Base-by-base conservation (phyloP, 2,797 vertebrate genomes). In the Coranthus polyacanthus region DNA sequence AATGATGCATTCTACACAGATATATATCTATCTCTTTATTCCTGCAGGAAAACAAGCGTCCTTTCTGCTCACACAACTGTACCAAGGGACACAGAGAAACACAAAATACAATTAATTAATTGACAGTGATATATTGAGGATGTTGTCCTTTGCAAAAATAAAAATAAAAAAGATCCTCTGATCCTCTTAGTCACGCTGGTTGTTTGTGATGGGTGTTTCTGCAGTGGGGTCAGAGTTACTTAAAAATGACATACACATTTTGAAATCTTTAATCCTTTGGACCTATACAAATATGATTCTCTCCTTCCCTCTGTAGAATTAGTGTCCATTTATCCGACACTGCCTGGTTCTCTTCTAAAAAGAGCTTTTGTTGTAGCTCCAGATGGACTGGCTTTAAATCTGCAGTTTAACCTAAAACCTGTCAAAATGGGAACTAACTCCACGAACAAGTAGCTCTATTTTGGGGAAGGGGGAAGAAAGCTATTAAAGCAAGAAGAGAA, bases 311-410 rank as follows among this genome's bases (percentile, higher is more conserved):
- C 43, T 39, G 10, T 37, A 69, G 53, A 65, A 56, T 13, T 64
- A 43, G 52, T 53, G 62, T 58, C 58, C 24, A 41, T 74, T 75
- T 53, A 72, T 61, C 32, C 21, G 46, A 52, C 26, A 26, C 20
- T 39, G 60, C 20, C 39, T 63, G 2, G 18, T 54, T 70, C 18
- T 24, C 46, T 42, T 72, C 32, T 66, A 60, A 79, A 79, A 82
- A 69, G 56, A 76, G 75, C 68, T 83, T 89, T 83, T 74, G 80
- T 62, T 85, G 68, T 34, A 2, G 55, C 74, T 83, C 84, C 79
- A 89, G 89, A 88, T 88, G 81, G 80, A 84, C 85, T 76, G 66
- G 61, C 78, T 89, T 80, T 89, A 89, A 91, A 89, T 85, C 76
- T 82, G 72, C 68, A 82, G 80, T 89, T 90, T 80, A 88, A 91